Evolutionary conservation across 2,113 vertebrate genomes (phyloP), one percentile per base, ranked within the genome.

Genomic region (human (Homo sapiens)): DNA sequence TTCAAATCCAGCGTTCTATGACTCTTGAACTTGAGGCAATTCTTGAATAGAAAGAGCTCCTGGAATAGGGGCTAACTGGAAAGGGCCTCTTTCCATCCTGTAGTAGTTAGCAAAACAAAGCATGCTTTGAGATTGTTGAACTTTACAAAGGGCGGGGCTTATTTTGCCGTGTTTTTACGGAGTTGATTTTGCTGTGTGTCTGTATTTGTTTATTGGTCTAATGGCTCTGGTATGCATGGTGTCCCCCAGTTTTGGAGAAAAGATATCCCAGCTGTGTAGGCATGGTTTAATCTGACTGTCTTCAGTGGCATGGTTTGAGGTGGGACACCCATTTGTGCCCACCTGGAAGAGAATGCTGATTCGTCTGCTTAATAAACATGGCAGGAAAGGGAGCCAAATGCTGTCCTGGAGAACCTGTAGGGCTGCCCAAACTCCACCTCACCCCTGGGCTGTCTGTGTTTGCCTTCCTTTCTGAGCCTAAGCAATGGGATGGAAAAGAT

Each of bases 151-250:
- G 76, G 23, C 16, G 3, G 81, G 76, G 75, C 59, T 96, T 35
- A 38, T 30, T 94, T 50, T 76, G 64, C 57, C 82, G 3, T 96
- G n/a, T 61, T 94, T 95, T 61, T 70, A 55, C 11, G 43, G 55
- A 43, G 40, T 61, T 79, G 82, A 40, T 72, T 97, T 93, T 89
- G 50, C 90, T 64, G 0, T 43, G 3, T 43, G 27, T 76, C 81
- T 75, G 18, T 82, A 23, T 94, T 90, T 96, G 78, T 89, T 90
- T 85, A 66, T 88, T 79, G 95, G 50, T 59, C 79, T 92, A 23
- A 35, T 55, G 57, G n/a, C 61, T 89, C 20, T 80, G 84, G 23
- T 40, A 32, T 48, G 85, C 64, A 17, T 75, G 23, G n/a, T 70
- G 45, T 75, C 72, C 7, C 25, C 61, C 48, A 48, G 2, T 68